phyloP scores from a whole-genome alignment of 2,113 vertebrate genomes.

The Myotis davidii region DNA sequence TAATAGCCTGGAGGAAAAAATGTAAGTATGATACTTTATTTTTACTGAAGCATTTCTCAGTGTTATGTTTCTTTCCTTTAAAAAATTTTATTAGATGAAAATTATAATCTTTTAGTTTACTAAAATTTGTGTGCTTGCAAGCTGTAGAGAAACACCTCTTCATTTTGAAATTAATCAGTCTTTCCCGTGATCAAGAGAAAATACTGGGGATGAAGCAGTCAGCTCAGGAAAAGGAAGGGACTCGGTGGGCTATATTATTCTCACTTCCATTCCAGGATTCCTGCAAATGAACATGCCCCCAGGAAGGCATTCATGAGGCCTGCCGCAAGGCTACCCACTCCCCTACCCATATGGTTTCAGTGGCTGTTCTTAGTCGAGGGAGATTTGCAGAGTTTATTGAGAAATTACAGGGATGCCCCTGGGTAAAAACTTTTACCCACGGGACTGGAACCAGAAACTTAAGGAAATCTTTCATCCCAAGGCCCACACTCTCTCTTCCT shows the following conservation, averaged over 20 bases:
- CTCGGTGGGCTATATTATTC: not conserved
- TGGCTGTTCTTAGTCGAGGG: not conserved
- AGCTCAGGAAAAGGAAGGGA: not conserved
- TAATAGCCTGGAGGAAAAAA: slow-evolving; percentile 58
- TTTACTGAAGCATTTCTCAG: not conserved
- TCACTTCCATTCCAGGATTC: not conserved
- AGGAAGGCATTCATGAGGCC: not conserved
- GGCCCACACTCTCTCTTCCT: not conserved
- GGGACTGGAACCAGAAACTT: not conserved
- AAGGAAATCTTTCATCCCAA: not conserved
- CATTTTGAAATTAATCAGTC: not conserved
- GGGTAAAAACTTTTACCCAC: not conserved
- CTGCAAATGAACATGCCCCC: not conserved
- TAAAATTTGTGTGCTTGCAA: not conserved
- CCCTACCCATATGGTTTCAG: not conserved
- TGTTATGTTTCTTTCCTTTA: not conserved
- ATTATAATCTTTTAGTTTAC: slow-evolving; percentile 21
- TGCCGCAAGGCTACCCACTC: not conserved
- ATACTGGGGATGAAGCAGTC: not conserved
- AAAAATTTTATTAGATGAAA: not conserved
- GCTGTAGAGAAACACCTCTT: not conserved
- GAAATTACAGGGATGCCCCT: not conserved
- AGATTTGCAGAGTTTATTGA: not conserved
- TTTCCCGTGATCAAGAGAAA: not conserved
- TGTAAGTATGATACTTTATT: slow-evolving; percentile 67